Conservation (phyloP, 2,888 invertebrate species). For the Scaptomyza polygonia region DNA sequence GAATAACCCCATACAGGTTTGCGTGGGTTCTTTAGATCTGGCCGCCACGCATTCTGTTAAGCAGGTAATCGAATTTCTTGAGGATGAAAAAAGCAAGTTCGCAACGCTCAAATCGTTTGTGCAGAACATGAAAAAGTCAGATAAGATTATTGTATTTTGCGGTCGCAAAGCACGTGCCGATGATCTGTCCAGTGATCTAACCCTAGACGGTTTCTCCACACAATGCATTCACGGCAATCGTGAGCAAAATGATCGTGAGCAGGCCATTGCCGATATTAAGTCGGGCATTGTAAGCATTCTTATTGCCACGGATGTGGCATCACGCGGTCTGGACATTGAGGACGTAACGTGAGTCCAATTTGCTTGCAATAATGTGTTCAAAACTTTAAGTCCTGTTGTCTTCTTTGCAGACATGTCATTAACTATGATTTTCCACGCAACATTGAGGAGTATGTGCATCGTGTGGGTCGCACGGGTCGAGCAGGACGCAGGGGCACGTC, state of each 20-base stretch:
- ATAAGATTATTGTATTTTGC: conserved; percentile 96
- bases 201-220: conserved; percentile 88
- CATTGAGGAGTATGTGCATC: conserved; percentile 96
- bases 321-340: conserved; percentile 96
- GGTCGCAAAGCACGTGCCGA: conserved; percentile 94
- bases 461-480: conserved; percentile 97
- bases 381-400: neutral
- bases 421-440: conserved; percentile 97
- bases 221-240: conserved; percentile 95
- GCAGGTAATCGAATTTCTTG: conserved; percentile 91
- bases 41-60: conserved; percentile 95
- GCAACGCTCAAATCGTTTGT: conserved; percentile 88
- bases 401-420: conserved; percentile 87
- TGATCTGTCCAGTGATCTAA: conserved; percentile 92
- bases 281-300: conserved; percentile 92
- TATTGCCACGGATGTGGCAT: conserved; percentile 97
- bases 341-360: conserved; percentile 88
- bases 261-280: conserved; percentile 93
- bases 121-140: conserved; percentile 88
- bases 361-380: neutral
- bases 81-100: conserved; percentile 88
- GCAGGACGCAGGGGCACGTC: conserved; percentile 94
- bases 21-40: conserved; percentile 94
- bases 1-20: conserved; percentile 95
- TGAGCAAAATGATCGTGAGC: conserved; percentile 91